Evolutionary conservation across 2,113 vertebrate species (phyloP).

Genomic region (Grammomys dolichurus): DNA sequence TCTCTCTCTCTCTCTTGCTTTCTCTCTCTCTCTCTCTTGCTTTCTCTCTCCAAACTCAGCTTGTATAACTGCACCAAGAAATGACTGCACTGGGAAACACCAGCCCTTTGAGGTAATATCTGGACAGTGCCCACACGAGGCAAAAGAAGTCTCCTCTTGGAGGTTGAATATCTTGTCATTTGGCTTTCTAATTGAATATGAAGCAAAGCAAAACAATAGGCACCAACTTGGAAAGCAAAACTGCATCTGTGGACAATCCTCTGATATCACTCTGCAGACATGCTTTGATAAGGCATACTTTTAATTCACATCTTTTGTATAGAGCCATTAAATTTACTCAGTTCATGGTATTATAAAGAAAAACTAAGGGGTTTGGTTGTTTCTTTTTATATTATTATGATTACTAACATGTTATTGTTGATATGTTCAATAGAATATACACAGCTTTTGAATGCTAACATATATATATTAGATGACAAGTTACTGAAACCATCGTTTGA

Average conservation of each 20-base stretch:
- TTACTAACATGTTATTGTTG: slow-evolving; percentile 12
- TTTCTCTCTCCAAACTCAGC: not conserved
- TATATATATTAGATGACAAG: not conserved
- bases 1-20: not conserved
- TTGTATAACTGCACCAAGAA: not conserved
- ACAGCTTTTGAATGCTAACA: not conserved
- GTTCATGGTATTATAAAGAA: slow-evolving; percentile 37
- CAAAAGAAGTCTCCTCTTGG: slow-evolving; percentile 57
- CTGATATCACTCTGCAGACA: slow-evolving; percentile 52
- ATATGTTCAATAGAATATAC: slow-evolving; percentile 57
- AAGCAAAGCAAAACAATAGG: slow-evolving; percentile 65
- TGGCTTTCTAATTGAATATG: slow-evolving; percentile 58
- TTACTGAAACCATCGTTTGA: not conserved
- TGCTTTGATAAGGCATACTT: not conserved
- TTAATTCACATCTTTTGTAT: slow-evolving; percentile 14
- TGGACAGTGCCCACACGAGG: not conserved
- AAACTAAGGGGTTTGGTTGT: not conserved
- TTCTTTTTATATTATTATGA: not conserved
- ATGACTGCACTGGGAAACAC: not conserved
- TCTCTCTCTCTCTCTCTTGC: not conserved
- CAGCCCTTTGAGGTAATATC: not conserved
- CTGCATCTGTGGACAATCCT: slow-evolving; percentile 10
- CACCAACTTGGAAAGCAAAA: slow-evolving; percentile 54
- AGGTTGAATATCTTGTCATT: slow-evolving; percentile 43
- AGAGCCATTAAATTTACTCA: not conserved